A percentile compares a stretch with the other conserved stretches of the same genome.
Evolutionary conservation across 2,888 invertebrate species (phyloP).

Genomic region (Flexamia atlantica): DNA sequence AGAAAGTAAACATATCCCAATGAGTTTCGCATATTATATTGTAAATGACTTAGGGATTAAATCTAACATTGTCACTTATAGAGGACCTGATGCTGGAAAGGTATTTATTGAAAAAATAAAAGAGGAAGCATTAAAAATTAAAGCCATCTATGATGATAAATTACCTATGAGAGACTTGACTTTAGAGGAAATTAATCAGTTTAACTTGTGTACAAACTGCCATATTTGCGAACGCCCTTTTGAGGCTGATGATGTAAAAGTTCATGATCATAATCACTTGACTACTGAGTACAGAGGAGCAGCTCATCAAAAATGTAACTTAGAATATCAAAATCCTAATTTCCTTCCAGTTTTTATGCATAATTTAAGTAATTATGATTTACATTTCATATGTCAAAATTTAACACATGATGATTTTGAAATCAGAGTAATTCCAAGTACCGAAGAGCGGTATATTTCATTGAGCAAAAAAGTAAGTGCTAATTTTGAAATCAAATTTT

Average conservation of each 20-base stretch:
- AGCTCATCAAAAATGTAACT: not conserved
- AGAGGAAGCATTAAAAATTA: not conserved
- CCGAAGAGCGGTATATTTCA: conserved; percentile 10
- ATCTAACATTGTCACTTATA: not conserved
- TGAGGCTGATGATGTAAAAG: not conserved
- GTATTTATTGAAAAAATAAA: not conserved
- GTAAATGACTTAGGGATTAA: not conserved
- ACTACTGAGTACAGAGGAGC: not conserved
- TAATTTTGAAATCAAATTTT: conserved; percentile 20
- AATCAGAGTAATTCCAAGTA: not conserved
- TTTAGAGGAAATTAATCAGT: not conserved
- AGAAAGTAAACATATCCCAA: not conserved
- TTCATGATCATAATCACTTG: not conserved
- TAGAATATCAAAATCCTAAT: not conserved
- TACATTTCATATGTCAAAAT: not conserved
- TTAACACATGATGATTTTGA: not conserved
- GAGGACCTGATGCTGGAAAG: not conserved
- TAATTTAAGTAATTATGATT: not conserved
- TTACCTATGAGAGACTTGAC: not conserved
- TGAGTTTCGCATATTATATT: not conserved
- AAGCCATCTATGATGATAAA: not conserved
- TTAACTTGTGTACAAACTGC: not conserved
- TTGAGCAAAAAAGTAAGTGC: not conserved
- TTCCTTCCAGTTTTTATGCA: not conserved
- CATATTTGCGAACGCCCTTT: not conserved